Percentiles rank a stretch among this genome's conserved stretches.
Evolutionary conservation across 2,113 vertebrate genomes (phyloP).

Genomic region (Hymenochirus boettgeri): DNA sequence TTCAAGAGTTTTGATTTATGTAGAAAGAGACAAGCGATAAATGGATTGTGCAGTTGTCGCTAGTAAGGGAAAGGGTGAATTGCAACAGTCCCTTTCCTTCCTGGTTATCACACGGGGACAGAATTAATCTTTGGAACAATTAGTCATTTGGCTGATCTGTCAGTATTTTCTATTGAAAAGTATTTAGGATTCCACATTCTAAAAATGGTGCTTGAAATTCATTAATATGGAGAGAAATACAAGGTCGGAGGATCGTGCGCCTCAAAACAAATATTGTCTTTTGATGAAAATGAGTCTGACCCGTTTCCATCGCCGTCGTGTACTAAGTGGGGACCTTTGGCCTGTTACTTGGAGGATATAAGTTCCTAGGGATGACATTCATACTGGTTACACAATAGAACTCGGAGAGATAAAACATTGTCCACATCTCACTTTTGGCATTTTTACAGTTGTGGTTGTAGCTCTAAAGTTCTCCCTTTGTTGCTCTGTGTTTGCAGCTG

Average conservation of each 20-base stretch:
- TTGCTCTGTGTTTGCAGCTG: constrained; percentile 60
- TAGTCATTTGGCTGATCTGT: too few species aligned
- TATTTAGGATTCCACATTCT: constrained; percentile 39
- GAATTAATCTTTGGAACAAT: too few species aligned
- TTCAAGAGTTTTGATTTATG: too few species aligned
- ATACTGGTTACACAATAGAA: background rate
- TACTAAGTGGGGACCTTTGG: constrained; percentile 42
- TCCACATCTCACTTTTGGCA: too few species aligned
- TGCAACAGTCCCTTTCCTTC: too few species aligned
- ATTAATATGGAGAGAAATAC: constrained; percentile 17
- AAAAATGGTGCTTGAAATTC: constrained; percentile 46
- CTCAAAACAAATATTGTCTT: constrained; percentile 20
- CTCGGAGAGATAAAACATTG: background rate
- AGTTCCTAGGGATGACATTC: constrained; percentile 41
- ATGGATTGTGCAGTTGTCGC: too few species aligned
- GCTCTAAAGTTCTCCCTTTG: background rate
- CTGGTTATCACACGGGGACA: too few species aligned
- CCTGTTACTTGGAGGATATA: constrained; percentile 54
- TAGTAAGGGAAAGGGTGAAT: too few species aligned
- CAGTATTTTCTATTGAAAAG: too few species aligned
- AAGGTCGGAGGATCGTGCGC: background rate
- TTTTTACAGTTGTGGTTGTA: too few species aligned
- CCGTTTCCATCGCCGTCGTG: constrained; percentile 3
- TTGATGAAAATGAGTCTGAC: constrained; percentile 16
- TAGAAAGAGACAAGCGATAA: too few species aligned